Base-by-base conservation (phyloP, 1,140 invertebrate genomes). In the Chionoecetes opilio region DNA sequence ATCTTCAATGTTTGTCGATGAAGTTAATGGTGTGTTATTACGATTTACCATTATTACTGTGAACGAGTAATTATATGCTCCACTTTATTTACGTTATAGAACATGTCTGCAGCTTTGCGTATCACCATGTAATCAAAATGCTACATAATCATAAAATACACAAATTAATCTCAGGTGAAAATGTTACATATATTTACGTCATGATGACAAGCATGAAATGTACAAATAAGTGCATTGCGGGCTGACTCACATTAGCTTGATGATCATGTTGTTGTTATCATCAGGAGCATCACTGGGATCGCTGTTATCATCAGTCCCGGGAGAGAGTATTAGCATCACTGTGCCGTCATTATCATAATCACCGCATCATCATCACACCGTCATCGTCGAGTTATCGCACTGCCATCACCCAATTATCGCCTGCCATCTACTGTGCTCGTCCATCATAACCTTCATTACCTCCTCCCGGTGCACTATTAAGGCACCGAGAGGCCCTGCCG, bases 381-480 rank as follows among this genome's bases (percentile, higher is more conserved):
- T 75, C 63, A 75, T 75, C 63, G 63, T 26, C 63, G n/a, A 75
- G 63, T 75, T 75, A 75, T 75, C 63, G 8, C 63, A 5, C 63
- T 21, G 26, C 9, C 63, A 75, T 75, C 63, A 26, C 21, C 63
- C 63, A 75, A 21, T 75, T 75, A 75, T 75, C 63, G 21, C 63
- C 63, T 26, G 63, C 63, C 63, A 21, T 75, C 63, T 5, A n/a
- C n/a, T 75, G 63, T 26, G 21, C 63, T 75, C 63, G 63, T 75
- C 63, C 63, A 75, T 75, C 63, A 75, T 75, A 75, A 75, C 63
- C 63, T 26, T 75, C 63, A 75, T 75, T 75, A n/a, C 63, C n/a
- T 75, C 9, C 21, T 75, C 63, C 2, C 63, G 46, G 2, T n/a
- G 63, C 63, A n/a, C 21, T 75, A 75, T 75, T n/a, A 75, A 75